Percentiles rank a stretch among this genome's conserved stretches.
Evolutionary conservation across 2,888 invertebrate species (phyloP).

Genomic region (Lottia gigantea): DNA sequence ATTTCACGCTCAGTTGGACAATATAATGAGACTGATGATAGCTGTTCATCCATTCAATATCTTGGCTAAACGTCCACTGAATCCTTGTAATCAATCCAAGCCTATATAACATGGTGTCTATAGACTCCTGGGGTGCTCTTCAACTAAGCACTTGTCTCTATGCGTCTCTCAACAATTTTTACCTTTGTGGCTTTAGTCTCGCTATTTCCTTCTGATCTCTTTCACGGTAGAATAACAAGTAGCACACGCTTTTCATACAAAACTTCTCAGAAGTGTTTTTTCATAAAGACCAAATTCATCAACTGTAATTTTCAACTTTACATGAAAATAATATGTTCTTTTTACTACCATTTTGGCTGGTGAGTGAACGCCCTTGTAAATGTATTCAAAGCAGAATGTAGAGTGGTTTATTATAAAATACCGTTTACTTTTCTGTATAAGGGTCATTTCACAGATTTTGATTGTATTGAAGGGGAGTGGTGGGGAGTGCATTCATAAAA

Average conservation of each 20-base stretch:
- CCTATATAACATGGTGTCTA: too few relatives aligned
- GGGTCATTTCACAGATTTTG: not conserved
- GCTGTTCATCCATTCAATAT: not conserved
- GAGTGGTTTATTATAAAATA: not conserved
- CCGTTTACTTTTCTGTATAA: not conserved
- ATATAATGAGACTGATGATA: conserved; percentile 20
- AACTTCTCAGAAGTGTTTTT: too few relatives aligned
- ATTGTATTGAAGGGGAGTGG: conserved; percentile 2
- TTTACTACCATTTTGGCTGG: not conserved
- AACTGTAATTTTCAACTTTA: not conserved
- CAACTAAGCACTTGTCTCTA: too few relatives aligned
- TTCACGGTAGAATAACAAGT: not conserved
- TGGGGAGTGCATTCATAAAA: not conserved
- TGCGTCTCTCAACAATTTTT: too few relatives aligned
- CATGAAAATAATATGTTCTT: conserved; percentile 2
- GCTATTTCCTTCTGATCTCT: not conserved
- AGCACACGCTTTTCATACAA: too few relatives aligned
- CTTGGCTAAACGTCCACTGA: not conserved
- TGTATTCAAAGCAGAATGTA: not conserved
- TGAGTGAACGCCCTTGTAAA: conserved; percentile 3
- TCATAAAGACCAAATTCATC: not conserved
- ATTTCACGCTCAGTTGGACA: conserved; percentile 22
- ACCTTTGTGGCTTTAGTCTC: not conserved
- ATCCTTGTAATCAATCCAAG: too few relatives aligned
- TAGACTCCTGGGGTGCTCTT: too few relatives aligned